Conservation (phyloP, 2,888 invertebrate genomes). For the Cryptophagus acutangulus region DNA sequence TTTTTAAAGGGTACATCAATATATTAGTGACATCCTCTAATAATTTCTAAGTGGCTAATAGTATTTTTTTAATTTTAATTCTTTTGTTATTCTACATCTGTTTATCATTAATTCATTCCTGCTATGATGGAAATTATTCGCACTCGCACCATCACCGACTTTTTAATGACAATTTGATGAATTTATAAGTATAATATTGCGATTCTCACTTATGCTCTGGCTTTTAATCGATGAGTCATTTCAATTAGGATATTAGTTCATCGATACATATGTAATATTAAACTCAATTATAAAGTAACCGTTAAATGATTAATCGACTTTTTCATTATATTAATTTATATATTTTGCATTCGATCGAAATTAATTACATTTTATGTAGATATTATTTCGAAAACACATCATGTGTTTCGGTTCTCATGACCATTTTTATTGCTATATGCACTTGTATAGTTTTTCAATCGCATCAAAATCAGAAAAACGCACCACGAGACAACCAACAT, state of each 20-base stretch:
- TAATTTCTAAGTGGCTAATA: conserved; percentile 8
- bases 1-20: conserved; percentile 33
- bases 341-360: too few relatives aligned
- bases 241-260: conserved; percentile 42
- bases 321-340: conserved; percentile 5
- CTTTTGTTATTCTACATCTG: conserved; percentile 2
- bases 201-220: conserved; percentile 30
- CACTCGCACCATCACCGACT: too few relatives aligned
- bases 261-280: conserved; percentile 43
- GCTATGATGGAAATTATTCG: too few relatives aligned
- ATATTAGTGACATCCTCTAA: conserved; percentile 35
- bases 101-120: conserved; percentile 2
- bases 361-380: too few relatives aligned
- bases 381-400: conserved; percentile 3
- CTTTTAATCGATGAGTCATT: conserved; percentile 36
- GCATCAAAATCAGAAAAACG: conserved; percentile 15
- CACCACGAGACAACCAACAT: background rate
- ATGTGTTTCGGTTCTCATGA: conserved; percentile 1
- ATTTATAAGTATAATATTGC: conserved; percentile 6
- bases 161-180: conserved; percentile 3
- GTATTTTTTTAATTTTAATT: conserved; percentile 8
- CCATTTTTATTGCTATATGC: conserved; percentile 1
- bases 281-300: conserved; percentile 31
- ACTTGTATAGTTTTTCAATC: conserved; percentile 22
- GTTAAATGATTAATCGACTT: conserved; percentile 26